Evolutionary conservation across 53 echinoderm and acorn worm genomes (phyloP), one percentile per base, ranked within the genome.

Genomic region (Zoroaster sp.): DNA sequence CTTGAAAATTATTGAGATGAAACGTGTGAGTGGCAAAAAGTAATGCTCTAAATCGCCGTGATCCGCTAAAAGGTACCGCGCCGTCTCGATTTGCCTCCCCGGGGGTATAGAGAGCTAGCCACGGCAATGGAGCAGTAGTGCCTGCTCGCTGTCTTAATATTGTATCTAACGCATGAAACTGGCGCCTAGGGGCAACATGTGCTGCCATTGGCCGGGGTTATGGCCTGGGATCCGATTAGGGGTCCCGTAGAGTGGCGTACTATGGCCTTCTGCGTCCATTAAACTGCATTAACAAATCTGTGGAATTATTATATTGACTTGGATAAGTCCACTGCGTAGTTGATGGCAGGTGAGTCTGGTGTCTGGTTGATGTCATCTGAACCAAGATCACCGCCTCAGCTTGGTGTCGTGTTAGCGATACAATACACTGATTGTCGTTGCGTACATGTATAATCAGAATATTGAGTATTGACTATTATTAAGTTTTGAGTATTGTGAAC

Each of bases 61-160:
- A 85, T 85, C 85, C 85, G 46, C 70, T 85, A 85, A 85, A 85
- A 85, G 85, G 85, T 51, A 85, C 85, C 85, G 85, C 85, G 41
- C 68, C 32, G 82, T 66, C 66, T 82, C 68, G 66, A 34, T 23
- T 68, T 66, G 68, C 67, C 82, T 82, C 82, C 63, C 68, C 82
- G 35, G 68, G 78, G 81, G 82, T 28, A 14, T 82, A 28, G 25
- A 18, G 21, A 67, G 44, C 68, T 42, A 66, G 43, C 69, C 79
- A 66, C 69, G 66, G 18, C 4, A 8, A n/a, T 83, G 67, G 66
- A 32, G 83, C 43, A 30, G 69, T 13, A 68, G 83, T 38, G 13
- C n/a, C 35, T 18, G 77, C 74, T 40, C 42, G 31, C 37, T 70
- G 70, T 85, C 70, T 71, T 85, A 71, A 71, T 85, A 85, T 47